Percentiles rank a stretch among this genome's conserved stretches.
Conservation (phyloP, 2,888 invertebrate species). For the Drosophila birchii region DNA sequence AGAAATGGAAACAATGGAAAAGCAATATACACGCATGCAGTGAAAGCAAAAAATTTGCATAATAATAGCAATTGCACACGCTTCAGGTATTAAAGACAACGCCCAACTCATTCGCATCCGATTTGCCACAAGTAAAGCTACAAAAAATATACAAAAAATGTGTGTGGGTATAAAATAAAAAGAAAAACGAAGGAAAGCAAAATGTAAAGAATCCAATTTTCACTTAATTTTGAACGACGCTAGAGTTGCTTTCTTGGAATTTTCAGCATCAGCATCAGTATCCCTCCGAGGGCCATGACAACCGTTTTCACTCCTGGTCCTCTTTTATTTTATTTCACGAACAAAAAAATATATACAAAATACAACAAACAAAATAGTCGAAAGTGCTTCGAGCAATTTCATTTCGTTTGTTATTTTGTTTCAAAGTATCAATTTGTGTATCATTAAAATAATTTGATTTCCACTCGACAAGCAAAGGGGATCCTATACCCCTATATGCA, state of each 20-base stretch:
- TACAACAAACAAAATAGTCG: constrained; percentile 51
- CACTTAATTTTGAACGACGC: constrained; percentile 69
- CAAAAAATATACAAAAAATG: not conserved
- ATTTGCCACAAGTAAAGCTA: constrained; percentile 52
- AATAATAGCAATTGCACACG: constrained; percentile 81
- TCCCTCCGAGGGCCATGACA: constrained; percentile 43
- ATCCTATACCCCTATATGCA: constrained; percentile 29
- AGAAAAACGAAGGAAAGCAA: constrained; percentile 26
- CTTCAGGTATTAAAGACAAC: constrained; percentile 76
- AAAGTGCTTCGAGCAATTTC: constrained; percentile 73
- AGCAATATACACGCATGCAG: constrained; percentile 67
- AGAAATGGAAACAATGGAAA: constrained; percentile 3
- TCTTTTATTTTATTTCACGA: not conserved
- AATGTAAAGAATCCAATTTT: constrained; percentile 76
- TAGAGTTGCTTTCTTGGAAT: constrained; percentile 57
- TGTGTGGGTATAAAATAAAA: not conserved
- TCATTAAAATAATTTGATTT: constrained; percentile 82
- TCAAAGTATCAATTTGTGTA: constrained; percentile 82
- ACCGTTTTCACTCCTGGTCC: constrained; percentile 40
- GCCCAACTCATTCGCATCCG: constrained; percentile 46
- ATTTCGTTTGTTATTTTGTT: constrained; percentile 78
- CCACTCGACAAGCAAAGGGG: constrained; percentile 57
- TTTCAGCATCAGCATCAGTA: constrained; percentile 26
- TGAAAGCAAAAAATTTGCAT: constrained; percentile 73
- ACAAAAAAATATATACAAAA: not conserved